phyloP scores from a whole-genome alignment of 2,113 vertebrate species.

The Dipodomys ordii region DNA sequence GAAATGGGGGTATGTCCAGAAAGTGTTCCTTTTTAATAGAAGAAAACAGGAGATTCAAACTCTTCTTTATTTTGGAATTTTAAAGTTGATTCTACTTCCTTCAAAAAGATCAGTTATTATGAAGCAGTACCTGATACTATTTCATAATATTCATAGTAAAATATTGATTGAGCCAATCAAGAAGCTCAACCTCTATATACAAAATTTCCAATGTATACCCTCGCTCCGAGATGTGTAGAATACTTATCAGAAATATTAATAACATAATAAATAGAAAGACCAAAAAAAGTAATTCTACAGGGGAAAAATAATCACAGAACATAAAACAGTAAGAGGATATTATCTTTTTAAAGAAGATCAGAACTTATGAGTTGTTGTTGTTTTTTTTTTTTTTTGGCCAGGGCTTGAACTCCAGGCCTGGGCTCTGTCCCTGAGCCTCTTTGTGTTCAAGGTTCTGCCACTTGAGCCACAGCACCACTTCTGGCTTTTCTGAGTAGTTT shows the following conservation, averaged over 20 bases:
- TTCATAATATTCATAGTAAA: not conserved
- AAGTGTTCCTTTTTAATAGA: conserved; percentile 17
- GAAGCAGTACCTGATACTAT: conserved; percentile 10
- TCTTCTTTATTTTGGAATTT: conserved; percentile 39
- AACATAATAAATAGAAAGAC: not conserved
- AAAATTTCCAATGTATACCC: conserved; percentile 35
- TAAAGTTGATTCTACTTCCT: not conserved
- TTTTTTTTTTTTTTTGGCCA: too few relatives aligned
- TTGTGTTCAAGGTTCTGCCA: too few relatives aligned
- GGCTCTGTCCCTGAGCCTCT: too few relatives aligned
- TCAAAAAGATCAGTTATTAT: not conserved
- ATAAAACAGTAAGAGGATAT: not conserved
- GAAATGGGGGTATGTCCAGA: not conserved
- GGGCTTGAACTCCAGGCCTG: too few relatives aligned
- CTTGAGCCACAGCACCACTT: too few relatives aligned
- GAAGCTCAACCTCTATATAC: not conserved
- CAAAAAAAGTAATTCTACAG: conserved; percentile 31
- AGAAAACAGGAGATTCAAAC: not conserved
- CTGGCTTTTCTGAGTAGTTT: too few relatives aligned
- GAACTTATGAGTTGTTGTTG: too few relatives aligned
- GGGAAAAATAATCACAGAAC: not conserved
- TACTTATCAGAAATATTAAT: not conserved
- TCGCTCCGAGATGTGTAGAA: conserved; percentile 44
- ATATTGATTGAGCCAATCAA: not conserved
- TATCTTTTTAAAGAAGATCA: not conserved